Base-by-base conservation (phyloP, 1,140 invertebrate genomes). In the Megathymus violae region DNA sequence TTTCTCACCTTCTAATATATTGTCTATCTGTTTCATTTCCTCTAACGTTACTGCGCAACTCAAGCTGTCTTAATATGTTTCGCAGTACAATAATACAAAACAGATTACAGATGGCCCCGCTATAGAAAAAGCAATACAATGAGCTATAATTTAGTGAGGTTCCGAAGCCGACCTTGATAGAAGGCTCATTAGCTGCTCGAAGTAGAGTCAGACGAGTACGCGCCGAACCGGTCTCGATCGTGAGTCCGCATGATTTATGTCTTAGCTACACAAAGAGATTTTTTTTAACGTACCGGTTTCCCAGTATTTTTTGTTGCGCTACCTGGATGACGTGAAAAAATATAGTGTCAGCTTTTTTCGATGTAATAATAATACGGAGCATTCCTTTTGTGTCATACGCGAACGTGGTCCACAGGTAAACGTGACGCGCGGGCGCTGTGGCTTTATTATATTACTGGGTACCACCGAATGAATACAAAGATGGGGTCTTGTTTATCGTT, bases 381-480 rank as follows among this genome's bases (percentile, higher is more conserved):
- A 90, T 90, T 89, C 83, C 83, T 88, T 88, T 88, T 88, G 80
- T 86, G 78, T 82, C 76, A 74, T 80, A 87, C 75, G 83, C 83
- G 85, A 83, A 88, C 83, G 79, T 85, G 78, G 79, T 59, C 48
- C 72, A 74, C 69, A 71, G 67, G 74, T 76, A 76, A 70, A 88
- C 85, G 85, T 89, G 87, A 88, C 72, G 78, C 70, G 84, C 71
- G 73, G 74, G 76, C 71, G 72, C 73, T 80, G 86, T 83, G 71
- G 85, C 84, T 83, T 88, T 82, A 86, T 88, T 87, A 86, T 87
- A 86, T 88, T 89, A 89, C 88, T 88, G 87, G 82, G 76, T 70
- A 72, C 65, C 75, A 79, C 82, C 80, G 80, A 80, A 83, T 85
- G 84, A 87, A 86, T 86, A 85, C 80, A 85, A 84, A 85, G 79